A percentile compares a stretch with the other conserved stretches of the same genome.
These are phyloP conservation scores for Eumaeus atala DNA, from an alignment of 1,140 invertebrate species.

Conservation along the genomic window DNA sequence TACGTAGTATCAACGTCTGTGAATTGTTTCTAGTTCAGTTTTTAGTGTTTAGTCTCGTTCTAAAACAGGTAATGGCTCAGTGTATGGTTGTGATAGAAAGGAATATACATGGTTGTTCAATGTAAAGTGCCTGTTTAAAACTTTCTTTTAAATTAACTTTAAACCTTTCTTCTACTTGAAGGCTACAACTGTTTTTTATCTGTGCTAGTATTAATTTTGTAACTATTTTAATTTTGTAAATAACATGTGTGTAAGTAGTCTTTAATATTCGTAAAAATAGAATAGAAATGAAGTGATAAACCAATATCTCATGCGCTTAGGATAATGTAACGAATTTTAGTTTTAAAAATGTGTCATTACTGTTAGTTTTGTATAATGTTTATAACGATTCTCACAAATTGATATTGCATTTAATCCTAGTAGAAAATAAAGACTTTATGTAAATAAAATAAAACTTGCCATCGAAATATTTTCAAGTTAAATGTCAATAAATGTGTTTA, in stretches of 20 bases:
- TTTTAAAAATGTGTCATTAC: not conserved
- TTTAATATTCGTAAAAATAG: not conserved
- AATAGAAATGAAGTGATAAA: conserved; percentile 5
- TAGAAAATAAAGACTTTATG: conserved; percentile 11
- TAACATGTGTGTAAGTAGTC: not conserved
- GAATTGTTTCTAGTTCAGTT: no score
- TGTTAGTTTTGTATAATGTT: not conserved
- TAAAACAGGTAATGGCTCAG: conserved; percentile 32
- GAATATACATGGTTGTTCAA: conserved; percentile 29
- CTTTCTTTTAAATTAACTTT: not conserved
- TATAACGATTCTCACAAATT: conserved; percentile 5
- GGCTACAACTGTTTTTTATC: not conserved
- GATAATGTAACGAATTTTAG: conserved; percentile 1
- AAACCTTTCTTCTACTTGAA: not conserved
- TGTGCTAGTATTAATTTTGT: not conserved
- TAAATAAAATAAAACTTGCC: conserved; percentile 9
- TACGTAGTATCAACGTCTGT: no score
- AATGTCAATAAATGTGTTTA: not conserved
- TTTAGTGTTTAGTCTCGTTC: no score
- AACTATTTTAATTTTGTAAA: conserved; percentile 1
- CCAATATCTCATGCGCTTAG: not conserved
- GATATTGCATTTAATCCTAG: conserved; percentile 19
- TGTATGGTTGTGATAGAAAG: conserved; percentile 54
- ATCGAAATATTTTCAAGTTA: conserved; percentile 6
- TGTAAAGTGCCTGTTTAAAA: conserved; percentile 40